phyloP scores from a whole-genome alignment of 2,113 vertebrate species.

The Agapornis roseicollis region DNA sequence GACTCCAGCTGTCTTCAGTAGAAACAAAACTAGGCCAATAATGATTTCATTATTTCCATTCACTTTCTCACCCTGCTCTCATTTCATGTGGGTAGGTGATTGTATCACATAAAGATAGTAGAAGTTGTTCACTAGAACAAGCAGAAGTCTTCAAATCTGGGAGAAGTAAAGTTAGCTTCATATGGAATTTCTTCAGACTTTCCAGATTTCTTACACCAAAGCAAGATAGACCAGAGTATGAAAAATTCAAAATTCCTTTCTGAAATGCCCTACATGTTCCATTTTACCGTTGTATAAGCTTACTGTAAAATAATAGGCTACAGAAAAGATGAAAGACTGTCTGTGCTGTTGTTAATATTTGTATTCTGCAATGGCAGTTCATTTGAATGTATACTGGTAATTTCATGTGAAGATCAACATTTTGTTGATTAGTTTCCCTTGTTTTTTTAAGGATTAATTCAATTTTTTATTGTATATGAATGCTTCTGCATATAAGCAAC shows the following conservation, averaged over 20 bases:
- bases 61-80: not conserved
- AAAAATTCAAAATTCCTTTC: not conserved
- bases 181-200: not conserved
- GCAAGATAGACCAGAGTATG: not conserved
- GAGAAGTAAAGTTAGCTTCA: not conserved
- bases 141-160: not conserved
- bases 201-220: not conserved
- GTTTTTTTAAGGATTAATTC: not conserved
- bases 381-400: not conserved
- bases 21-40: not conserved
- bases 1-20: not conserved
- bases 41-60: not conserved
- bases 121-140: not conserved
- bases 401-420: not conserved
- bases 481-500: not conserved
- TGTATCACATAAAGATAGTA: not conserved
- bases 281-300: not conserved
- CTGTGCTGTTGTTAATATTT: not conserved
- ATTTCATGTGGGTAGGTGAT: not conserved
- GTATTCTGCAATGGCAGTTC: not conserved
- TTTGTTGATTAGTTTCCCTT: not conserved
- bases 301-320: not conserved
- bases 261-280: not conserved
- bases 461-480: not conserved
- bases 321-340: not conserved